These are phyloP conservation scores for Cylloceria caligata DNA, from an alignment of 2,888 invertebrate species.

Conservation along the genomic window DNA sequence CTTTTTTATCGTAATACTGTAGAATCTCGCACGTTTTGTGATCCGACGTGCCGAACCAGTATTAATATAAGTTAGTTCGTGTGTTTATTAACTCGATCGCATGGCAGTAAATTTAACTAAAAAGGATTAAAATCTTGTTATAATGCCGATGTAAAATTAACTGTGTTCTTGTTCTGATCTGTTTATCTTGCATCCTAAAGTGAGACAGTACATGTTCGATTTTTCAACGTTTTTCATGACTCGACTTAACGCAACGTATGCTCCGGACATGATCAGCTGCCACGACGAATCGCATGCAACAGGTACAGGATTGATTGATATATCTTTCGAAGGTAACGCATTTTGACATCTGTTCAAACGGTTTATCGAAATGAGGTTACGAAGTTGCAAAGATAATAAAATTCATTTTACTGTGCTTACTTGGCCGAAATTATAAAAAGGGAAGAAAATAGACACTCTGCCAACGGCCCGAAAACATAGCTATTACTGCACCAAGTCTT, in stretches of 20 bases:
- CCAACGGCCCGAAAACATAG: slow-evolving; percentile 66
- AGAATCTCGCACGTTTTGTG: slow-evolving; percentile 50
- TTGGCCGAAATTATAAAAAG: slow-evolving; percentile 74
- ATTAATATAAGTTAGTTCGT: slow-evolving; percentile 42
- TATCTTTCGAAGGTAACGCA: slow-evolving; percentile 81
- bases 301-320: slow-evolving; percentile 78
- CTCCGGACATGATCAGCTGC: slow-evolving; percentile 70
- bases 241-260: slow-evolving; percentile 34
- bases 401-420: slow-evolving; percentile 83
- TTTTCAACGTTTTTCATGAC: not conserved
- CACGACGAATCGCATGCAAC: slow-evolving; percentile 71
- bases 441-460: slow-evolving; percentile 48
- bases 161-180: too few relatives aligned
- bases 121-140: slow-evolving; percentile 62
- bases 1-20: slow-evolving; percentile 33
- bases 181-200: too few relatives aligned
- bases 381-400: slow-evolving; percentile 69
- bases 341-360: slow-evolving; percentile 73
- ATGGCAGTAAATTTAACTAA: slow-evolving; percentile 32
- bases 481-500: slow-evolving; percentile 74
- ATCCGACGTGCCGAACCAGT: slow-evolving; percentile 61
- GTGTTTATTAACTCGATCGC: slow-evolving; percentile 10
- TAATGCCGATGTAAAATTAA: too few relatives aligned
- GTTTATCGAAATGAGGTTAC: slow-evolving; percentile 44
- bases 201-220: too few relatives aligned